These are phyloP conservation scores for Columba livia DNA, from an alignment of 2,113 vertebrate species.

Conservation along the genomic window DNA sequence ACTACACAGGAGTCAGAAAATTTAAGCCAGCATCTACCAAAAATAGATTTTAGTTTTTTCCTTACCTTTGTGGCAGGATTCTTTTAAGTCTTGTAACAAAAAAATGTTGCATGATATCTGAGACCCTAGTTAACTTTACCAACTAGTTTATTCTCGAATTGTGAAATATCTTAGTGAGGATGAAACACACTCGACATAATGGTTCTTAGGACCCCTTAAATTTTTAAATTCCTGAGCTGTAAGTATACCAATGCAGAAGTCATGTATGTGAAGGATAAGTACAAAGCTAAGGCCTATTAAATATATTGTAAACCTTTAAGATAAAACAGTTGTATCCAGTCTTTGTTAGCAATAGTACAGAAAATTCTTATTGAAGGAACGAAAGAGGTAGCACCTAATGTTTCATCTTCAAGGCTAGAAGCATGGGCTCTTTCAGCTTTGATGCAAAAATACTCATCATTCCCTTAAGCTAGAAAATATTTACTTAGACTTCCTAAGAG, in stretches of 20 bases:
- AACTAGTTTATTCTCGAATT: not conserved
- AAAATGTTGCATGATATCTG: not conserved
- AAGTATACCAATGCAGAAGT: not conserved
- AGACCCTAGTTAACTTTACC: not conserved
- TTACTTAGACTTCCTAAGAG: not conserved
- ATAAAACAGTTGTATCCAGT: not conserved
- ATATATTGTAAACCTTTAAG: not conserved
- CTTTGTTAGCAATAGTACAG: not conserved
- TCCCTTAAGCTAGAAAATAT: not conserved
- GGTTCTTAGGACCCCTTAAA: not conserved
- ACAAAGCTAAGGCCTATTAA: not conserved
- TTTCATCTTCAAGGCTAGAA: not conserved
- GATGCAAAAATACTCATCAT: not conserved
- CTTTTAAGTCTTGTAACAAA: not conserved
- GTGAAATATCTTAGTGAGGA: not conserved
- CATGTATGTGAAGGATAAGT: not conserved
- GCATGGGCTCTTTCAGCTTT: not conserved
- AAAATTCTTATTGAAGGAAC: not conserved
- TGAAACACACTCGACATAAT: not conserved
- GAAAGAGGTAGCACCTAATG: not conserved
- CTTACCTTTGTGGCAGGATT: fast-evolving
- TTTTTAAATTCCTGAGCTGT: not conserved
- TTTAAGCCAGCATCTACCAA: not conserved
- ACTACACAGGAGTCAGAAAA: not conserved
- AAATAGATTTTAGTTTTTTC: not conserved